Base-by-base conservation (phyloP, 2,888 invertebrate species). In the Aricia artaxerxes region DNA sequence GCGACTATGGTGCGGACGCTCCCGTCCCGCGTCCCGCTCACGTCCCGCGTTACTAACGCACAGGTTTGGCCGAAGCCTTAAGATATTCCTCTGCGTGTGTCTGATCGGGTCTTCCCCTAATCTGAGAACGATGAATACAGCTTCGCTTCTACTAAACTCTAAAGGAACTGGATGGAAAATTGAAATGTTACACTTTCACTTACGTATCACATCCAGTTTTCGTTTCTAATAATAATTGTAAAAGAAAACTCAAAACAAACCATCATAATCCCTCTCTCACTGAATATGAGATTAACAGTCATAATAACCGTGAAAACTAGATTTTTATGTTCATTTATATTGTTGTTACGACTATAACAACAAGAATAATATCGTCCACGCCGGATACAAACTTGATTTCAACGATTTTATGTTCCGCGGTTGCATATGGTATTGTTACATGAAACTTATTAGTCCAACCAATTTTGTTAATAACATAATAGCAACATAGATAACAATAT, bases 321-420 rank as follows among this genome's bases (percentile, higher is more conserved):
- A 24, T 61, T 61, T 61, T 61, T 24, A 24, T 61, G 6, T 24
- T 7, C 6, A 1, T 24, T 24, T 61, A 60, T 60, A 72, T 4
- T 40, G 40, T 73, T 38, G 13, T 40, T 38, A 73, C n/a, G 35
- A 35, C 35, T 35, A 35, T 49, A 49, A 38, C 13, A 35, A 40
- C 40, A 40, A 4, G 16, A 49, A 9, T 16, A 73, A 44, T 40
- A 40, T 44, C 73, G 49, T 44, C 11, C 40, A 24, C 73, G 44
- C 73, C 73, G 73, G 73, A 73, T 49, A 49, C 44, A 73, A 73
- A 73, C 73, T 16, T 73, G 73, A 49, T 73, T 73, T 44, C 44
- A 73, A 73, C 24, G 11, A n/a, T 73, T 73, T 73, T n/a, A 49
- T 44, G 73, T 73, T 44, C 44, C 73, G 73, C 44, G n/a, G 16